These are phyloP conservation scores for Psittacula derbiana DNA, from an alignment of 2,797 vertebrate genomes.

Conservation along the genomic window DNA sequence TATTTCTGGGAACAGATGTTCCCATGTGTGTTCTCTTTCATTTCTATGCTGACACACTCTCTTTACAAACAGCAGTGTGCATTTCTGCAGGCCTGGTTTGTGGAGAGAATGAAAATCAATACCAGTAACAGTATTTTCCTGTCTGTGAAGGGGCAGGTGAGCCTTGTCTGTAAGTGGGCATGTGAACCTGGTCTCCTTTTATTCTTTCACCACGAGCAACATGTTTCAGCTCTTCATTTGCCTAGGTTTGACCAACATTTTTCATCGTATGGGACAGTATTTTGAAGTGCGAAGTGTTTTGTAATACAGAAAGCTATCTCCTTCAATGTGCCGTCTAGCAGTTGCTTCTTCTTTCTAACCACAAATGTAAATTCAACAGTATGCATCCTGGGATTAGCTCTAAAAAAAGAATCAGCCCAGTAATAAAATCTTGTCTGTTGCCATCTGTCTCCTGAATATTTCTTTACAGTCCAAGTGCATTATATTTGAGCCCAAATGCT, in stretches of 20 bases:
- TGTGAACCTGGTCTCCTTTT: background rate
- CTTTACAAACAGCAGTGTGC: constrained; percentile 68
- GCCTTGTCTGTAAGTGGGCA: background rate
- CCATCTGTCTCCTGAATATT: constrained; percentile 54
- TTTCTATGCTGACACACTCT: constrained; percentile 46
- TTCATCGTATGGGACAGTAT: background rate
- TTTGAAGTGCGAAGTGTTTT: background rate
- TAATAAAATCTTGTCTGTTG: constrained; percentile 53
- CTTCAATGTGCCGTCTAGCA: background rate
- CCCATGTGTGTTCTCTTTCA: background rate
- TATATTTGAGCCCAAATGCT: constrained; percentile 31
- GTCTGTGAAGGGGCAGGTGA: background rate
- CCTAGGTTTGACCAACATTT: background rate
- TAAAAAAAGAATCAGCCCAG: constrained; percentile 15
- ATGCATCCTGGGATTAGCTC: constrained; percentile 39
- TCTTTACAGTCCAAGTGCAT: constrained; percentile 36
- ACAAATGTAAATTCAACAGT: constrained; percentile 10
- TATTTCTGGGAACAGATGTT: constrained; percentile 70
- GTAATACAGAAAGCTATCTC: background rate
- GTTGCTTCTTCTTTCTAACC: background rate
- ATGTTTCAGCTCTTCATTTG: background rate
- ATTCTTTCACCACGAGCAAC: background rate
- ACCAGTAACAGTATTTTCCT: constrained; percentile 1
- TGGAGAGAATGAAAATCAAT: constrained; percentile 59
- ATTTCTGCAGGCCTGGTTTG: constrained; percentile 35